Base-by-base conservation (phyloP, 2,888 invertebrate genomes). In the Xestia sexstrigata region DNA sequence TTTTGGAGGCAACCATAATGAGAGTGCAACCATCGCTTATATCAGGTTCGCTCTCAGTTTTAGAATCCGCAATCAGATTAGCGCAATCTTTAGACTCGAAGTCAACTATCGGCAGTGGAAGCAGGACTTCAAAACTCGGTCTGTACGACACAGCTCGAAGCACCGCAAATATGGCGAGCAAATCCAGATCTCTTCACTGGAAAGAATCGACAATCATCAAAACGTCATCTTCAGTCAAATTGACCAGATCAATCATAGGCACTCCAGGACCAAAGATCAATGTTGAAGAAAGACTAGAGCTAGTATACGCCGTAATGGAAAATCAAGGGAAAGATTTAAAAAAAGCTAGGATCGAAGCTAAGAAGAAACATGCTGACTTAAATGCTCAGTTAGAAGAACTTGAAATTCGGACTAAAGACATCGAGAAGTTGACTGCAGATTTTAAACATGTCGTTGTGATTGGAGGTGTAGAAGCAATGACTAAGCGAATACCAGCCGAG, bases 401-500 rank as follows among this genome's bases (percentile, higher is more conserved):
- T 1, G 93, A 93, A 2, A 89, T 97, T 0, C 92, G 97, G 62
- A 95, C 96, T 11, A 90, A 74, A 0, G 97, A 97, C 79, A 94
- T 96, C 0, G 92, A 94, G 1, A 97, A 97, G 63, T 95, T 97
- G 0, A 93, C 87, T 17, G 93, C 91, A 7, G 90, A 93, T 35
- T 97, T 97, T 78, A 94, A 97, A 62, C 92, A 96, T 69, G 94
- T 94, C 39, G 96, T 98, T 0, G 93, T 97, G 0, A 88, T 93
- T 0, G 95, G 95, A 8, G 97, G 97, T 0, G 93, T 97, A 88
- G 97, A 97, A 87, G 94, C 94, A 20, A 93, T 97, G 49, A 97
- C 97, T 0, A 97, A 97, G 77, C 94, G 97, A 83, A 97, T 98
- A 74, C 97, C 97, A 0, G 97, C 97, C 0, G 97, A 98, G 88